Base-by-base conservation (phyloP, 2,113 vertebrate species). In the Pithys albifrons region DNA sequence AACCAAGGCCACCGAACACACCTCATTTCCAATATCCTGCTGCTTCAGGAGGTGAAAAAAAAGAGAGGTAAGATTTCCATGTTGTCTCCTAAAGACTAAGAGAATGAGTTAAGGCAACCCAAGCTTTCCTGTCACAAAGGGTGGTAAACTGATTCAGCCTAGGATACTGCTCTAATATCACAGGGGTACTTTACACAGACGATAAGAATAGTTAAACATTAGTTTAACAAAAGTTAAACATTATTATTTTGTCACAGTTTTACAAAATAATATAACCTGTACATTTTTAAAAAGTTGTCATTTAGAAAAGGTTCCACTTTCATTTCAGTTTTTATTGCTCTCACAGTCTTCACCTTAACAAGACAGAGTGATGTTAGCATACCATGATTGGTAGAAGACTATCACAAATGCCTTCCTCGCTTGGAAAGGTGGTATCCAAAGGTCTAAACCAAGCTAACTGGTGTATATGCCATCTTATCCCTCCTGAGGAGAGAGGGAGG, bases 1-100 rank as follows among this genome's bases (percentile, higher is more conserved):
- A 98, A 98, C 89, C 96, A 96, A 85, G 95, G 98, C 43, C 98
- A 98, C 91, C 77, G 91, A 61, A 95, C 97, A 75, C 96, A 98
- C 78, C 98, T 98, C 4, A 97, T 98, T 82, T 98, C 97, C 57
- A 98, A 97, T 37, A 98, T 98, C 28, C 95, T 98, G 83, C 95
- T 98, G 65, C 98, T 98, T 90, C 97, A 95, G 78, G 97, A 98
- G 89, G 79, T 95, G 31, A 98, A 98, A 92, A 97, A 95, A 92
- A 97, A 97, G 54, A 97, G 93, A 98, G 98, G 98, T 98, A 97
- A 92, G 95, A 76, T 55, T 74, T 89, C 33, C 6, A 4, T 54
- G 12, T 54, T 51, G 29, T 82, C 19, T 91, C 54, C 52, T 66
- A 39, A 85, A 74, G 25, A 49, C 29, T 33, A 15, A 37, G 28